Base-by-base conservation (phyloP, 2,797 vertebrate species). In the Rhinella marina region DNA sequence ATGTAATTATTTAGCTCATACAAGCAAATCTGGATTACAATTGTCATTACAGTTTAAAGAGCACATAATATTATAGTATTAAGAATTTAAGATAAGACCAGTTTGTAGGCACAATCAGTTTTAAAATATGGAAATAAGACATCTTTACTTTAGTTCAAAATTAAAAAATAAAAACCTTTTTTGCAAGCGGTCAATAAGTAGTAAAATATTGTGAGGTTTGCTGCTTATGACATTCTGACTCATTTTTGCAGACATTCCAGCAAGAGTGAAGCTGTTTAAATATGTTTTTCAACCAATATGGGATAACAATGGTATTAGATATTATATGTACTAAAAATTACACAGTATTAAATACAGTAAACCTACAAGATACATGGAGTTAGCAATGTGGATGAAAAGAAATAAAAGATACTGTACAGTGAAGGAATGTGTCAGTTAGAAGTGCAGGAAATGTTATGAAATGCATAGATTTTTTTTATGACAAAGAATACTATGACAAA, bases 1-100 rank as follows among this genome's bases (percentile, higher is more conserved):
- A 93, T 95, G 94, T 95, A 96, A 95, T 96, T 96, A 93, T 94
- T 92, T 62, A 92, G 92, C 92, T 96, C 94, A 92, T 94, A 95
- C 95, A 94, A 91, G 92, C 92, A 95, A 93, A 93, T 93, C 94
- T 88, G 93, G 94, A 96, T 97, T 97, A 96, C 92, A 91, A 90
- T 95, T 94, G 94, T 94, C 92, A 96, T 96, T 95, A 94, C 66
- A 90, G 92, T 94, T 95, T 95, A 91, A 92, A 93, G 83, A 94
- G 91, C 94, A 91, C 94, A 92, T 95, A 94, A 91, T 93, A 96
- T 95, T 94, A 91, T 92, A 93, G 92, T 95, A 95, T 95, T 95
- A 95, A 41, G 41, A 41, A 41, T 41, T 4, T 41, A 41, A 91
- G 48, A 0, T 94, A 94, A 95, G 87, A 93, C 93, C 86, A 93